Evolutionary conservation across 2,888 invertebrate species (phyloP).

Genomic region (Apodemia zela): DNA sequence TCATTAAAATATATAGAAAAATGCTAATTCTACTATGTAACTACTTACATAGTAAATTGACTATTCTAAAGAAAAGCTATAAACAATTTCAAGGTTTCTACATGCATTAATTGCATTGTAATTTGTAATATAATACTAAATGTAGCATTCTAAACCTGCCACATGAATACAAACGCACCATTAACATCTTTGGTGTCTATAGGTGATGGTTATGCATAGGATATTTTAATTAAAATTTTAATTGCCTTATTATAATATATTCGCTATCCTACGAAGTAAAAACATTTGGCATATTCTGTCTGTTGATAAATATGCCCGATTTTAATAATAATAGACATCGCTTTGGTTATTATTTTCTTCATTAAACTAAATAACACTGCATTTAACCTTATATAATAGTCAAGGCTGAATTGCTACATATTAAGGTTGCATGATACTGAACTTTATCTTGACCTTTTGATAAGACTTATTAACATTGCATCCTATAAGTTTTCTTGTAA

Average conservation of each 20-base stretch:
- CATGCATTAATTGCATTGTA: neutral
- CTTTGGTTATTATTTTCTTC: neutral
- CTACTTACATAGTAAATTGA: neutral
- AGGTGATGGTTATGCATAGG: too few relatives aligned
- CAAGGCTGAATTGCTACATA: constrained; percentile 37
- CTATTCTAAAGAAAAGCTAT: neutral
- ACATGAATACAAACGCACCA: too few relatives aligned
- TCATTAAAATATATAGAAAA: too few relatives aligned
- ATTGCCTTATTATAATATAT: too few relatives aligned
- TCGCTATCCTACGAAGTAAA: too few relatives aligned
- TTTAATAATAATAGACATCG: neutral
- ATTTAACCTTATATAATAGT: constrained; percentile 40
- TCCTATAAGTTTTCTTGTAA: constrained; percentile 9
- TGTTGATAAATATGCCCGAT: neutral
- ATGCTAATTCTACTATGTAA: too few relatives aligned
- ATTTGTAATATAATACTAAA: neutral
- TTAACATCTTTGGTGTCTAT: too few relatives aligned
- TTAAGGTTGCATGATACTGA: constrained; percentile 41
- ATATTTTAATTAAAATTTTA: too few relatives aligned
- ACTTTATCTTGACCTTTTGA: constrained; percentile 34
- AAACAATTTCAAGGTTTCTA: neutral
- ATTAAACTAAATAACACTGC: constrained; percentile 28
- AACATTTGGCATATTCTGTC: too few relatives aligned
- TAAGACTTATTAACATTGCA: constrained; percentile 17
- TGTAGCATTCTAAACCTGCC: too few relatives aligned